phyloP scores from a whole-genome alignment of 2,888 invertebrate genomes.

The Xylota segnis region DNA sequence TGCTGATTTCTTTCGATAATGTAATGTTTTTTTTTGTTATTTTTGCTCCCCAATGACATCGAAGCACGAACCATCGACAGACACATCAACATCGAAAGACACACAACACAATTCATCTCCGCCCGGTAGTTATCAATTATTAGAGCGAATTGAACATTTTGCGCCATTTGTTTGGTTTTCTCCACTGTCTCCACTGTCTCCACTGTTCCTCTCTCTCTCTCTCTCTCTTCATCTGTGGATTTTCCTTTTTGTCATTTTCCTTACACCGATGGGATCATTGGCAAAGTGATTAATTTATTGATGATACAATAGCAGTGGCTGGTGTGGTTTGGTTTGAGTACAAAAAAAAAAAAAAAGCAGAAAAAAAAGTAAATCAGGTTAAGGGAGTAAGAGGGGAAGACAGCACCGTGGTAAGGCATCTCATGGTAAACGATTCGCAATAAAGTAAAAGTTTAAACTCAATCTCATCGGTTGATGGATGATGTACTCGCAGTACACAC shows the following conservation, averaged over 20 bases:
- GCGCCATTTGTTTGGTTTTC: conserved; percentile 57
- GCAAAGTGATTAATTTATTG: conserved; percentile 63
- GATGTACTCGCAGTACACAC: conserved; percentile 22
- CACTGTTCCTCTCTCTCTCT: background rate
- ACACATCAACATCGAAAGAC: conserved; percentile 21
- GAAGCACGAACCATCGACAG: conserved; percentile 27
- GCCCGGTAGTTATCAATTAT: conserved; percentile 66
- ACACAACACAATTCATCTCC: conserved; percentile 53
- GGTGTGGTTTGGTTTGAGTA: conserved; percentile 1
- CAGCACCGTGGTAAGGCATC: conserved; percentile 19
- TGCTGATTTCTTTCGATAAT: background rate
- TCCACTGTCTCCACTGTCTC: background rate
- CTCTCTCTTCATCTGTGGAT: background rate
- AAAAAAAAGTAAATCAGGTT: conserved; percentile 58
- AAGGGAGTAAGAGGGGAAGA: conserved; percentile 36
- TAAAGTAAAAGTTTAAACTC: conserved; percentile 62
- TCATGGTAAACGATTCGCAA: conserved; percentile 46
- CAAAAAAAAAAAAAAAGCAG: background rate
- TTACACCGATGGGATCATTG: conserved; percentile 33
- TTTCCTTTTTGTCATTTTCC: conserved; percentile 15
- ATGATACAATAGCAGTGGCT: conserved; percentile 36
- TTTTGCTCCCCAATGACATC: conserved; percentile 20
- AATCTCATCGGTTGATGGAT: conserved; percentile 47
- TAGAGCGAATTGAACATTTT: conserved; percentile 62
- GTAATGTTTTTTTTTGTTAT: background rate